Conservation (phyloP, 64 coral and sea anemone genomes). For the Anthopleura sola region DNA sequence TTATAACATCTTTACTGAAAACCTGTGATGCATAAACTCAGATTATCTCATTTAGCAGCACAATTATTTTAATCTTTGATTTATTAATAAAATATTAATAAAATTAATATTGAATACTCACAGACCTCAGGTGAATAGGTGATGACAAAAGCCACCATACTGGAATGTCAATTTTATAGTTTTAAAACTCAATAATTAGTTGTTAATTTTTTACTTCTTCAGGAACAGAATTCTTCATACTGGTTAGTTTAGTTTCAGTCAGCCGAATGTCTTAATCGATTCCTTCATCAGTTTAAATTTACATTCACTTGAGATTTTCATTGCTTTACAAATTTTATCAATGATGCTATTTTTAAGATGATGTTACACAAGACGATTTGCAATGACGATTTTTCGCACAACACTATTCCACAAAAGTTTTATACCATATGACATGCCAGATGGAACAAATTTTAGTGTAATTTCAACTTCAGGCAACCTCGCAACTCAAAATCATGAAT, state of each 20-base stretch:
- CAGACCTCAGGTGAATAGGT: slow-evolving; percentile 13
- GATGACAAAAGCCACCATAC: slow-evolving; percentile 3
- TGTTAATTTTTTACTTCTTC: background rate
- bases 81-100: background rate
- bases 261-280: background rate
- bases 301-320: too few relatives aligned
- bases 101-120: slow-evolving; percentile 10
- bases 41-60: background rate
- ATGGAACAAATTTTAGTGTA: too few relatives aligned
- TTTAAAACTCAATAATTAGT: background rate
- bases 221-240: background rate
- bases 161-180: slow-evolving; percentile 9
- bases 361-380: too few relatives aligned
- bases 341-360: too few relatives aligned
- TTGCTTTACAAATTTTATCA: too few relatives aligned
- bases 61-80: background rate
- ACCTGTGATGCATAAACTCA: slow-evolving; percentile 14
- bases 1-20: background rate
- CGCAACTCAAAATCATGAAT: too few relatives aligned
- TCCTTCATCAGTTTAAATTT: too few relatives aligned
- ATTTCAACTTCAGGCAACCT: too few relatives aligned
- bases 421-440: too few relatives aligned
- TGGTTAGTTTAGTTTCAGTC: background rate
- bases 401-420: too few relatives aligned
- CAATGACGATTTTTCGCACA: too few relatives aligned